Base-by-base conservation (phyloP, 2,797 vertebrate genomes). In the Galaxias olidus region DNA sequence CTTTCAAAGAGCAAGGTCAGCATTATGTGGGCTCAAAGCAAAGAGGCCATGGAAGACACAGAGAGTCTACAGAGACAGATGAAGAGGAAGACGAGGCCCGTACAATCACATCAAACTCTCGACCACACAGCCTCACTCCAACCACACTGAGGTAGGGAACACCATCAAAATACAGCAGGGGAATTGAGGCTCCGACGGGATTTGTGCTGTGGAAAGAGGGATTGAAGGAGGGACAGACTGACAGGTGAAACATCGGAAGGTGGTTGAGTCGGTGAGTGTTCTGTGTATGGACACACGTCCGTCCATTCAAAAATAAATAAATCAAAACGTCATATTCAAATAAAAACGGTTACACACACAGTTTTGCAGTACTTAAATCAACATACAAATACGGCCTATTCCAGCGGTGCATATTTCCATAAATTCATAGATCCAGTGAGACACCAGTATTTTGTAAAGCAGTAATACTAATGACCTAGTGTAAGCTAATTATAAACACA, bases 141-240 rank as follows among this genome's bases (percentile, higher is more conserved):
- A 83, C 80, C 74, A 48, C 75, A 69, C 72, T 87, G 89, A 92
- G 89, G 90, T 89, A 90, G 87, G 84, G 73, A 69, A 74, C 62
- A 70, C 58, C 48, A 68, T 62, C 62, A 65, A 6, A n/a, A 76
- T 54, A 74, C 53, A 61, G 71, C 71, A 68, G 49, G 43, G 66
- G 57, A n/a, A 49, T 47, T 57, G 72, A 64, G 59, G 44, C 62
- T 51, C 41, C 60, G 44, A 61, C 49, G n/a, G 1, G n/a, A 49
- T 1, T 60, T 45, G 15, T 17, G 14, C 46, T 14, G 14, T 11
- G 14, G 46, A 47, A 10, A 30, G 30, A 30, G 30, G 30, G 6
- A 30, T 6, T 3, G 30, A 30, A 30, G 30, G 30, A 30, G 6
- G 30, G 30, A 30, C 6, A 30, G 30, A 30, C 30, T 30, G 30